These are phyloP conservation scores for Elymnias hypermnestra DNA, from an alignment of 1,140 invertebrate species.

Conservation along the genomic window DNA sequence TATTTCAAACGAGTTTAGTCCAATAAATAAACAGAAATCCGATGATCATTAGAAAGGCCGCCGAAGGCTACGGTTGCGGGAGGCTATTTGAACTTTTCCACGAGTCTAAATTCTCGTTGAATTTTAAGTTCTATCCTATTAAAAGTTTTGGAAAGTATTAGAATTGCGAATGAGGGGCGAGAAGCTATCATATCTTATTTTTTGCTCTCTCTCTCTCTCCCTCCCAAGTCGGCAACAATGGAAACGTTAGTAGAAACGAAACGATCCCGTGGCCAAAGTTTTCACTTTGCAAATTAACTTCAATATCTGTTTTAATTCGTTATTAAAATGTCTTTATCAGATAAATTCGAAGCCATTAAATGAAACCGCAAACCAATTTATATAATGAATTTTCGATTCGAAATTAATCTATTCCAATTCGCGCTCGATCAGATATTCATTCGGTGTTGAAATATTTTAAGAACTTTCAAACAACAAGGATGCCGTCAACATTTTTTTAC, in stretches of 20 bases:
- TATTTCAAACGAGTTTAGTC: constrained; percentile 3
- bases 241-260: constrained; percentile 22
- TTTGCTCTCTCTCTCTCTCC: constrained; percentile 30
- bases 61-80: constrained; percentile 38
- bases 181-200: constrained; percentile 70
- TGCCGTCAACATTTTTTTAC: constrained; percentile 4
- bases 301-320: constrained; percentile 52
- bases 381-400: constrained; percentile 3
- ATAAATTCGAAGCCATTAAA: constrained; percentile 10
- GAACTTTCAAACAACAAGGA: constrained; percentile 8
- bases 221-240: constrained; percentile 27
- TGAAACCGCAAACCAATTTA: background rate
- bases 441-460: constrained; percentile 1
- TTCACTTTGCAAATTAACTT: constrained; percentile 36
- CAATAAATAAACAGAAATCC: constrained; percentile 19
- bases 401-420: constrained; percentile 3
- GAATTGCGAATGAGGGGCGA: constrained; percentile 71
- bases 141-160: constrained; percentile 74
- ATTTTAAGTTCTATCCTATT: constrained; percentile 74
- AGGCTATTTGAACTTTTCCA: constrained; percentile 54
- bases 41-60: constrained; percentile 34
- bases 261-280: constrained; percentile 30
- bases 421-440: background rate
- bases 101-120: constrained; percentile 58
- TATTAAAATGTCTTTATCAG: constrained; percentile 34